Base-by-base conservation (phyloP, 2,113 vertebrate species). In the Oenanthe oenanthe region DNA sequence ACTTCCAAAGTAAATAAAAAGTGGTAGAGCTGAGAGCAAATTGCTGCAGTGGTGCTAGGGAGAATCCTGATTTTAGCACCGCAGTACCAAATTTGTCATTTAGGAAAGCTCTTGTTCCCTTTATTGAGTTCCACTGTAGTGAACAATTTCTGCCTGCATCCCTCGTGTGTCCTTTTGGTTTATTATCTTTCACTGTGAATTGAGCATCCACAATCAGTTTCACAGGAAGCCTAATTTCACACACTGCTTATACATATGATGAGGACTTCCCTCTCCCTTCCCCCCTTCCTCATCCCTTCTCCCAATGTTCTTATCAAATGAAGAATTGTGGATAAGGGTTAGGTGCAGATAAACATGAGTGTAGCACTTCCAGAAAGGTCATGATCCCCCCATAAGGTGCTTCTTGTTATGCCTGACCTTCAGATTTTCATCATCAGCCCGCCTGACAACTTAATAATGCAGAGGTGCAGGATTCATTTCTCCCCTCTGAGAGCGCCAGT, bases 291-390 rank as follows among this genome's bases (percentile, higher is more conserved):
- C 32, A 24, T 77, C 83, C 91, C 91, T 91, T 92, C 86, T 96
- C 95, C 97, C 97, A 96, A 92, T 94, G 97, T 99, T 99, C 99
- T 99, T 99, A 99, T 99, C 99, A 99, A 99, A 99, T 98, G 98
- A 99, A 99, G 98, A 99, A 99, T 99, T 98, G 99, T 97, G 98
- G 99, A 98, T 99, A 99, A 99, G 99, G 99, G 99, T 99, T 99
- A 99, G 98, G 98, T 99, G 98, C 98, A 99, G 99, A 99, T 99
- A 99, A 99, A 99, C 99, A 99, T 98, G 98, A 99, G 98, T 98
- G 98, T 99, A 99, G 98, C 98, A 98, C 99, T 99, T 98, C 98
- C 98, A 98, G 97, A 98, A 98, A 99, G 99, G 99, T 98, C 96
- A 66, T 84, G 98, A 99, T 98, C 98, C 98, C 98, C 98, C 98